Evolutionary conservation across 2,113 vertebrate genomes (phyloP), one percentile per base, ranked within the genome.

Genomic region (Fulmarus glacialis): DNA sequence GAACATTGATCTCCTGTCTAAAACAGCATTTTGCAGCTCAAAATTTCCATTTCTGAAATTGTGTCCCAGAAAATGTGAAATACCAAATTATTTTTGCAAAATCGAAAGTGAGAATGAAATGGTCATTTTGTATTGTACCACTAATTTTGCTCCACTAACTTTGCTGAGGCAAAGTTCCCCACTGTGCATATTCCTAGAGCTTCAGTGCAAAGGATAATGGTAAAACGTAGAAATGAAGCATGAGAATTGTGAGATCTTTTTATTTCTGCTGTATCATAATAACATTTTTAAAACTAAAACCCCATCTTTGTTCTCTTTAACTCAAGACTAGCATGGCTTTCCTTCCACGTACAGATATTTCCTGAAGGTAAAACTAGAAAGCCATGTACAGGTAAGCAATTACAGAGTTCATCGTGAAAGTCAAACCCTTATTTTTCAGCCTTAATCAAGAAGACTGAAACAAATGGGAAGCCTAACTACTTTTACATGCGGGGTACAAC

Each of bases 71-170:
- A 55, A 29, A 67, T 22, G 16, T 34, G 45, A 68, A 52, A 40
- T 18, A 36, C 8, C 7, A 34, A 78, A 36, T 66, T 36, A 43
- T 43, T 85, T 79, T 36, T 79, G 56, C 32, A 45, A 70, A 88
- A 23, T 42, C 26, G 38, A 56, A 68, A 55, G 55, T 3, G 1
- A 62, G 73, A 71, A 42, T 23, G 4, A 58, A 85, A 24, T 3
- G 4, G 14, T 38, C 12, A 2, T 34, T 90, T 60, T 18, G 6
- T 42, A 13, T 23, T 15, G 4, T 16, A 20, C 30, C 2, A 0
- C 52, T 50, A 8, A 50, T 50, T 82, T 60, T 64, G 13, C 53
- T 55, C 38, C 36, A 9, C 45, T 45, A 45, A 20, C 18, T 45
- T 45, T 67, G 71, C 48, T 7, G 5, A 50, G 64, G 72, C 26